phyloP scores from a whole-genome alignment of 2,888 invertebrate genomes.

The Ferrisia virgata region DNA sequence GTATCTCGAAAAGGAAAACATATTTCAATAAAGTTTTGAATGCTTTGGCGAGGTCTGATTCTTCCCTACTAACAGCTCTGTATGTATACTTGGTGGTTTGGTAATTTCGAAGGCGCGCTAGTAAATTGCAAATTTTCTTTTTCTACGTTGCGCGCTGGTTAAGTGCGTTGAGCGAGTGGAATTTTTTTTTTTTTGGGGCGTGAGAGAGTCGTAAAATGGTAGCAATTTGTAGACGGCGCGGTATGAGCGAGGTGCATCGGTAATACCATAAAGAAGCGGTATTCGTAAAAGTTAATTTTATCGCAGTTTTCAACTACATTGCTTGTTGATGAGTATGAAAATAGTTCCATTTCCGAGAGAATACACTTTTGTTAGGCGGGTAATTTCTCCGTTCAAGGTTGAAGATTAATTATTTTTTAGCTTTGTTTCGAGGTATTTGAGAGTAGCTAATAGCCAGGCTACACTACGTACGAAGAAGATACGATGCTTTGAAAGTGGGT shows the following conservation, averaged over 20 bases:
- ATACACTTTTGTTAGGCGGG: not conserved
- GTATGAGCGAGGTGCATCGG: not conserved
- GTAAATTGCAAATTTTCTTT: conserved; percentile 16
- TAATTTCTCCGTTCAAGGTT: not conserved
- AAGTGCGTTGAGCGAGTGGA: not conserved
- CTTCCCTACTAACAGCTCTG: not conserved
- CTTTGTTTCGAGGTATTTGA: not conserved
- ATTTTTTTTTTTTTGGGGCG: not conserved
- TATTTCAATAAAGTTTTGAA: conserved; percentile 4
- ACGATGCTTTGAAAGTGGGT: not conserved
- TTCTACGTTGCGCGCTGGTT: not conserved
- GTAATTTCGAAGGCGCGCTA: not conserved
- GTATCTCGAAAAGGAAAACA: not conserved
- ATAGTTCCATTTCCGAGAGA: not conserved
- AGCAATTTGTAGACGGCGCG: not conserved
- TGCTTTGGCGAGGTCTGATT: not conserved
- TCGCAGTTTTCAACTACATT: conserved; percentile 1
- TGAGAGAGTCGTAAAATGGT: not conserved
- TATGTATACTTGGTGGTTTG: not conserved
- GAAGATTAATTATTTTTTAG: conserved; percentile 3
- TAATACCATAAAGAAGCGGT: not conserved
- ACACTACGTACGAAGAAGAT: not conserved
- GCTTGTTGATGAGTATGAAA: not conserved
- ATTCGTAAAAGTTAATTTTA: conserved; percentile 16
- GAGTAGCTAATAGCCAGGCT: no score